phyloP scores from a whole-genome alignment of 2,888 invertebrate species.

The Cyrtodaria siliqua region DNA sequence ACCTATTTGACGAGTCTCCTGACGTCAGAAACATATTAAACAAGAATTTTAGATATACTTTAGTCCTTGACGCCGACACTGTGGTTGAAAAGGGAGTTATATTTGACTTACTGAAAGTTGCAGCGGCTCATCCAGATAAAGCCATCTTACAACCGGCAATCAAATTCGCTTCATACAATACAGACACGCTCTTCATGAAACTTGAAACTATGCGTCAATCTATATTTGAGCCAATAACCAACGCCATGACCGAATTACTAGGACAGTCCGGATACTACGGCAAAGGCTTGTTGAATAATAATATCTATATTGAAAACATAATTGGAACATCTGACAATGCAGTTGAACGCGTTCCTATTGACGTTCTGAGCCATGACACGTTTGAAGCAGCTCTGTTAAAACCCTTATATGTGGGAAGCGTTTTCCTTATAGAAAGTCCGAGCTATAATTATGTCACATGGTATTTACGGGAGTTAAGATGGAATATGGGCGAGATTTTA shows the following conservation, averaged over 20 bases:
- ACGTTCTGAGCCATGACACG: conserved; percentile 81
- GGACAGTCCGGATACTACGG: conserved; percentile 79
- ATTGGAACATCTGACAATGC: conserved; percentile 74
- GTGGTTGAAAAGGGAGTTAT: conserved; percentile 71
- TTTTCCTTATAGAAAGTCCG: conserved; percentile 74
- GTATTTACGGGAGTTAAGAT: conserved; percentile 79
- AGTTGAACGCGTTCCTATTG: conserved; percentile 79
- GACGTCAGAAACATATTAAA: too few species aligned
- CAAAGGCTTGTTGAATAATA: conserved; percentile 79
- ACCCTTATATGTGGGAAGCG: conserved; percentile 74
- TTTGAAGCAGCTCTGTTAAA: conserved; percentile 79
- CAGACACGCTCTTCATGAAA: conserved; percentile 80
- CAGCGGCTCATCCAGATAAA: conserved; percentile 77
- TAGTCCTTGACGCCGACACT: conserved; percentile 80
- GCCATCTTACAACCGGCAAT: conserved; percentile 81
- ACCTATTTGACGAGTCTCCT: too few species aligned
- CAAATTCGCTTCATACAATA: conserved; percentile 65
- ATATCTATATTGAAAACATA: conserved; percentile 76
- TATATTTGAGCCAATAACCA: conserved; percentile 79
- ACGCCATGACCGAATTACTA: conserved; percentile 72
- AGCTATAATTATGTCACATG: conserved; percentile 79
- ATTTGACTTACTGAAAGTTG: conserved; percentile 73
- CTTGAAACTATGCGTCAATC: conserved; percentile 76
- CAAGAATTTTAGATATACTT: conserved; percentile 75
- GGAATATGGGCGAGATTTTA: conserved; percentile 77